Percentiles rank a stretch among this genome's conserved stretches.
Conservation (phyloP, 2,888 invertebrate genomes). For the Hoplodrina ambigua region DNA sequence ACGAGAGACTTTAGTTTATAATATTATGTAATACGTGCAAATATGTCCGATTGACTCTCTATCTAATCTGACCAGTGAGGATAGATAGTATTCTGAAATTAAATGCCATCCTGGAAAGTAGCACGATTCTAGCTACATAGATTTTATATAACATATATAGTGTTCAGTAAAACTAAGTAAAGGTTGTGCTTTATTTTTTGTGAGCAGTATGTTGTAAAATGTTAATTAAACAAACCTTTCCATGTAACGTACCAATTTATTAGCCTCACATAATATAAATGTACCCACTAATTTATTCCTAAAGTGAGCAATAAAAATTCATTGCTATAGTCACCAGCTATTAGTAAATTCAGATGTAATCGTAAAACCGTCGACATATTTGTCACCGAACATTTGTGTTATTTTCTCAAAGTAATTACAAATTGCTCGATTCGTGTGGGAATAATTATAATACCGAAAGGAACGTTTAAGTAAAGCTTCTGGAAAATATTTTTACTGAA, state of each 20-base stretch:
- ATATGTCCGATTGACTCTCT: background rate
- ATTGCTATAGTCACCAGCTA: slow-evolving; percentile 29
- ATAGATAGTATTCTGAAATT: background rate
- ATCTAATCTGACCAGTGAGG: background rate
- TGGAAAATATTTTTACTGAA: slow-evolving; percentile 19
- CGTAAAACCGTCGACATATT: slow-evolving; percentile 51
- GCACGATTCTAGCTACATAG: background rate
- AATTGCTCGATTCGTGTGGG: slow-evolving; percentile 25
- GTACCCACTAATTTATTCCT: slow-evolving; percentile 35
- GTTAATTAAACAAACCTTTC: slow-evolving; percentile 31
- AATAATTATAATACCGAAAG: slow-evolving; percentile 19
- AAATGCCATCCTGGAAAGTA: background rate
- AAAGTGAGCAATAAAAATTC: slow-evolving; percentile 40
- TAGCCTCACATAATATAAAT: slow-evolving; percentile 29
- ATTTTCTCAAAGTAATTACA: slow-evolving; percentile 34
- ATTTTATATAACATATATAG: background rate
- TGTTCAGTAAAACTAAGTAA: background rate
- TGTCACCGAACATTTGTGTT: slow-evolving; percentile 47
- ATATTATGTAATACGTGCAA: too few relatives aligned
- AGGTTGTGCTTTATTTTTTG: background rate
- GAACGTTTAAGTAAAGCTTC: slow-evolving; percentile 14
- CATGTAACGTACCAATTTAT: slow-evolving; percentile 28
- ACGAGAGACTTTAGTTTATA: too few relatives aligned
- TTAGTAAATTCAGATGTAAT: slow-evolving; percentile 47
- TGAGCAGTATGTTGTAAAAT: background rate